Evolutionary conservation across 2,113 vertebrate species (phyloP).

Genomic region (Xerus inauris): DNA sequence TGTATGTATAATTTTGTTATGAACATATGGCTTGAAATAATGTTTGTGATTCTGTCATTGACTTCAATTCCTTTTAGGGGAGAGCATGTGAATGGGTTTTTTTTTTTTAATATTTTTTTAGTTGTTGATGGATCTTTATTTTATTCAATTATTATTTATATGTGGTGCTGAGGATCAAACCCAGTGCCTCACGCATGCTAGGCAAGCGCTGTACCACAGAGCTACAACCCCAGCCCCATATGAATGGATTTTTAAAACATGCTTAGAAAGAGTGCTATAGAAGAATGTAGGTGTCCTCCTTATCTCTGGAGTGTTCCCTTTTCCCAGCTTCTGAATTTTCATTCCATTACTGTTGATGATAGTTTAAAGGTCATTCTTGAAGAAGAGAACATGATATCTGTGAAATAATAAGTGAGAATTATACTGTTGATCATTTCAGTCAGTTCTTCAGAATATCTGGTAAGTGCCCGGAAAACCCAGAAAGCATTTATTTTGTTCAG

Average conservation of each 20-base stretch:
- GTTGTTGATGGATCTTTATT: too few species aligned
- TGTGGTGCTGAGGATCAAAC: too few species aligned
- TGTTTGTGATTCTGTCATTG: not conserved
- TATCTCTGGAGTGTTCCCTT: not conserved
- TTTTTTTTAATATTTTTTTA: too few species aligned
- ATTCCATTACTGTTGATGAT: constrained; percentile 28
- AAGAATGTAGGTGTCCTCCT: not conserved
- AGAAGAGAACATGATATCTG: not conserved
- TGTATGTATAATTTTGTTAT: constrained; percentile 16
- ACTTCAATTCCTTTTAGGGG: not conserved
- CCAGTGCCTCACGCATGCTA: too few species aligned
- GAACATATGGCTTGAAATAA: not conserved
- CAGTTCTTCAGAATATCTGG: constrained; percentile 15
- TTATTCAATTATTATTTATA: too few species aligned
- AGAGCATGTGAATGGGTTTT: not conserved
- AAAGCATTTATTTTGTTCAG: constrained; percentile 59
- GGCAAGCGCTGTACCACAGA: too few species aligned
- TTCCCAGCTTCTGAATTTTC: constrained; percentile 22
- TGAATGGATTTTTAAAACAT: not conserved
- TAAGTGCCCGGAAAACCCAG: constrained; percentile 14
- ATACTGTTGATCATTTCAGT: not conserved
- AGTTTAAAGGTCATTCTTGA: constrained; percentile 33
- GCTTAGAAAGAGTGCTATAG: not conserved
- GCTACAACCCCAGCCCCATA: too few species aligned
- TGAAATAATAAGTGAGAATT: constrained; percentile 50